A percentile compares a stretch with the other conserved stretches of the same genome.
phyloP scores from a whole-genome alignment of 2,797 vertebrate species.

The Chloroceryle amazona region DNA sequence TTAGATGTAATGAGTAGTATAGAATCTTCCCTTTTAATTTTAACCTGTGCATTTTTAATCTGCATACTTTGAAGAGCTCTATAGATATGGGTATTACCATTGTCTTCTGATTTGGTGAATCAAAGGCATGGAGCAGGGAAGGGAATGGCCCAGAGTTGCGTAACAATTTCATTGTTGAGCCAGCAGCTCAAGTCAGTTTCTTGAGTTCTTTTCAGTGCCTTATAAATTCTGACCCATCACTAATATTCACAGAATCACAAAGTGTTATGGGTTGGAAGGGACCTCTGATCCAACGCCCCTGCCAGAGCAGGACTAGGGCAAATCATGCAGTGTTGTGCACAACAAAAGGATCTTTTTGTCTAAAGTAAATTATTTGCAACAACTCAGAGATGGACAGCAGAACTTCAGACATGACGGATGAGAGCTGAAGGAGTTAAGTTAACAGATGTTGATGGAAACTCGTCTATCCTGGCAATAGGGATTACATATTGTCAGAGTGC shows the following conservation, averaged over 20 bases:
- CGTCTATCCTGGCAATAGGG: not conserved
- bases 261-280: not conserved
- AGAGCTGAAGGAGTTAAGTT: not conserved
- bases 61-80: not conserved
- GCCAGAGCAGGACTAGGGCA: no score
- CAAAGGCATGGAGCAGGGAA: not conserved
- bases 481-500: not conserved
- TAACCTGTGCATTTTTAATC: not conserved
- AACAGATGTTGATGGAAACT: not conserved
- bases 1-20: not conserved
- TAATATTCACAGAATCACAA: not conserved
- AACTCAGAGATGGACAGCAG: not conserved
- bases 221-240: not conserved
- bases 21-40: not conserved
- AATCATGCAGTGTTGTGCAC: not conserved
- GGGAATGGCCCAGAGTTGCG: rapidly evolving
- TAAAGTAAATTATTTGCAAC: not conserved
- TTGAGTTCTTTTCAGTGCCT: not conserved
- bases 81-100: not conserved
- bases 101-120: not conserved
- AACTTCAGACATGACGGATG: not conserved
- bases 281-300: not conserved
- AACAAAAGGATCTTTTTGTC: not conserved
- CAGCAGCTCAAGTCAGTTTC: not conserved
- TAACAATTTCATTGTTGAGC: not conserved